These are phyloP conservation scores for Chironomus riparius DNA, from an alignment of 2,888 invertebrate species.

Conservation along the genomic window DNA sequence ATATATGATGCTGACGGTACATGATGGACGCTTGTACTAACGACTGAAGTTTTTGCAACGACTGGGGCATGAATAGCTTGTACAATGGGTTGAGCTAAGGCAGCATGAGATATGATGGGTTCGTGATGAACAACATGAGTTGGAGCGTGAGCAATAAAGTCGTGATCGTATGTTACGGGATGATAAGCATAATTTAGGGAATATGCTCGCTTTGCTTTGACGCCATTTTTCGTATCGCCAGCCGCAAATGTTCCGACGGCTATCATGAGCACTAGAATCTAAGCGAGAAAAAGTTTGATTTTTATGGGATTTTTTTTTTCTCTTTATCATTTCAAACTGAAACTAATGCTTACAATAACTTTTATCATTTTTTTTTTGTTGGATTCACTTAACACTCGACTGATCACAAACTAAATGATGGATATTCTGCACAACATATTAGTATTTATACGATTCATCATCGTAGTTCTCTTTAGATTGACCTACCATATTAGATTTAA, in stretches of 20 bases:
- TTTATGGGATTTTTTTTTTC: too few relatives aligned
- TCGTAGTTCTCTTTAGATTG: too few relatives aligned
- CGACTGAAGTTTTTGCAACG: not conserved
- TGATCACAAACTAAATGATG: too few relatives aligned
- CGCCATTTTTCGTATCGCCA: not conserved
- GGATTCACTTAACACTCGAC: too few relatives aligned
- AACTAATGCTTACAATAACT: too few relatives aligned
- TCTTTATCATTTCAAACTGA: too few relatives aligned
- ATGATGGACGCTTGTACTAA: conserved; percentile 11
- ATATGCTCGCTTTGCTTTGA: not conserved
- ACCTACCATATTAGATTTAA: too few relatives aligned
- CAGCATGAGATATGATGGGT: not conserved
- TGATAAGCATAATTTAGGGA: not conserved
- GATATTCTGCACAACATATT: too few relatives aligned
- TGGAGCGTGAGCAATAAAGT: not conserved
- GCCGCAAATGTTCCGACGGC: not conserved
- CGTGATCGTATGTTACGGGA: not conserved
- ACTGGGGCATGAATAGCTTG: conserved; percentile 1
- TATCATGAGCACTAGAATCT: not conserved
- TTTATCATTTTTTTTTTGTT: too few relatives aligned
- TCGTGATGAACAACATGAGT: not conserved
- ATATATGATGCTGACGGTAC: not conserved
- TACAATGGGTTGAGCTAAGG: not conserved
- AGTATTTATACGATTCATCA: too few relatives aligned
- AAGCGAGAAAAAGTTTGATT: too few relatives aligned